Evolutionary conservation across 2,113 vertebrate genomes (phyloP).

Genomic region (Hippocampus zosterae): DNA sequence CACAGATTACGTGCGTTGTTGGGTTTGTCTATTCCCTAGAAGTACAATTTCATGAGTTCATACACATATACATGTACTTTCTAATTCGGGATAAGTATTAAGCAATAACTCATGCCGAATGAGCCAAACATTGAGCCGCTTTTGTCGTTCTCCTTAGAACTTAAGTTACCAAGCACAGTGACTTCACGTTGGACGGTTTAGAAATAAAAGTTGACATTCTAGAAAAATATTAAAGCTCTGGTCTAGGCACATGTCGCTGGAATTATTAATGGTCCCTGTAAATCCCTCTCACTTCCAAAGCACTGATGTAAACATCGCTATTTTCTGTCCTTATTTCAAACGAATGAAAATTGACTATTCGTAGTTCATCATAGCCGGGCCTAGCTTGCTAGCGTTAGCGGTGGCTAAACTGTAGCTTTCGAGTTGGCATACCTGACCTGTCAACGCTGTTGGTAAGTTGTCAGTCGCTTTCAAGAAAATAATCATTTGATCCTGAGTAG

Average conservation of each 20-base stretch:
- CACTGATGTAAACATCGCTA: rapidly evolving
- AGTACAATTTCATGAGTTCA: rapidly evolving
- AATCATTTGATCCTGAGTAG: not conserved
- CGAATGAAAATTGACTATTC: not conserved
- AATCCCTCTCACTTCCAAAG: rapidly evolving
- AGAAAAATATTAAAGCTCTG: rapidly evolving
- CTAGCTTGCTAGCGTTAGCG: slow-evolving; percentile 41
- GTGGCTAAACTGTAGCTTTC: slow-evolving; percentile 40
- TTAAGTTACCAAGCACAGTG: slow-evolving; percentile 25
- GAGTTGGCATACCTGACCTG: slow-evolving; percentile 33
- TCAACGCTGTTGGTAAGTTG: slow-evolving; percentile 19
- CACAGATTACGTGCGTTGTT: not conserved
- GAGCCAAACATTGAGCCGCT: not conserved
- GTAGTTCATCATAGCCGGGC: slow-evolving; percentile 26
- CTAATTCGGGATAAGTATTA: slow-evolving; percentile 13
- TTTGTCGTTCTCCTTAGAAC: not conserved
- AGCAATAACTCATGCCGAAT: rapidly evolving
- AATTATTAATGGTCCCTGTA: rapidly evolving
- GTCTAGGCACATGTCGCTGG: not conserved
- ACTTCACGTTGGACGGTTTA: not conserved
- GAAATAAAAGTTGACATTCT: slow-evolving; percentile 18
- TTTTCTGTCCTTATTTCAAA: not conserved
- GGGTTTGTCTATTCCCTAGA: rapidly evolving
- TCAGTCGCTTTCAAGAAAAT: not conserved
- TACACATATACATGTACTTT: not conserved